Evolutionary conservation across 92 coral and sea anemone species (phyloP), one percentile per base, ranked within the genome.

Genomic region (Palythoa caribaeorum): DNA sequence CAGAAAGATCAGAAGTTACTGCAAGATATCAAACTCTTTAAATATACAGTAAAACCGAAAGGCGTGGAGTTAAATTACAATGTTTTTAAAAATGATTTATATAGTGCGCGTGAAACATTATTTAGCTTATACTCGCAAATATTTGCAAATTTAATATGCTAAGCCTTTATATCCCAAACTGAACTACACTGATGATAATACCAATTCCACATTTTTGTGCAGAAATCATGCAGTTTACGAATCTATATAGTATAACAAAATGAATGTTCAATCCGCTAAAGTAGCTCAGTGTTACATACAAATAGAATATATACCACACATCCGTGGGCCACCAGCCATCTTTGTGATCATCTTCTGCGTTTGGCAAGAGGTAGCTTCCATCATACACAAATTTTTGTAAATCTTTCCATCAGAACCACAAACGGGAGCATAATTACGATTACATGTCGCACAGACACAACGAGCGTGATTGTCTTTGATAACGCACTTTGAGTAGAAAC

Each of bases 391-490:
- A 36, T 68, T 81, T 50, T 71, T 68, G 65, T 81, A 81, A 65
- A 81, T 35, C 76, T 68, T 37, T 36, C 75, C 86, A 81, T 81
- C 86, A 47, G 86, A 81, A 16, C 86, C 86, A 69, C 86, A 81
- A 16, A 81, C 76, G 19, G 86, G 86, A 62, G 40, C 60, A 21
- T 65, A 81, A 19, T 81, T 71, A 68, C 76, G 35, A 20, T 52
- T 38, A 54, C 52, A 60, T 15, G 60, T 65, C 35, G 86, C 60
- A 12, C 86, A 81, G 48, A 81, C 76, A 14, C 86, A 81, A 37
- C 73, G 71, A 16, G 86, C 59, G 13, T 11, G 28, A 57, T 57
- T 44, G 1, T 81, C 71, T 71, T 66, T 47, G 75, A 50, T 81
- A 59, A 66, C 62, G 12, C 86, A 81, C 20, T 66, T 36, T 15